Conservation (phyloP, 2,888 invertebrate genomes). For the Meteorus colon region DNA sequence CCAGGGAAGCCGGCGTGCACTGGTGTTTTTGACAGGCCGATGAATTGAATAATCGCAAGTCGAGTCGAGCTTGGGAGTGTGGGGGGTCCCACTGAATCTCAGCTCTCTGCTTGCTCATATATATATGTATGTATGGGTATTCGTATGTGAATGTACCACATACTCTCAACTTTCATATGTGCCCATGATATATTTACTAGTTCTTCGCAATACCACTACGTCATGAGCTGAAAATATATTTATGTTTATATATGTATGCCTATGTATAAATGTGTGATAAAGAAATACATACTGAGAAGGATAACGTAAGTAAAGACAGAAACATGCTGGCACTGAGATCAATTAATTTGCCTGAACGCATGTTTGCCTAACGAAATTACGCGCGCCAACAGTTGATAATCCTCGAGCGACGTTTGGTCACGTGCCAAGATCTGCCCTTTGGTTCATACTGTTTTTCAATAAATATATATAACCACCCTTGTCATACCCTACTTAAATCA, state of each 20-base stretch:
- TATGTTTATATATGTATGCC: conserved; percentile 4
- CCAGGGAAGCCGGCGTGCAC: conserved; percentile 70
- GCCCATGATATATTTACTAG: conserved; percentile 30
- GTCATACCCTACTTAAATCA: conserved; percentile 7
- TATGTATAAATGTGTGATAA: conserved; percentile 15
- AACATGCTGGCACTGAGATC: conserved; percentile 38
- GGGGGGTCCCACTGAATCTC: conserved; percentile 72
- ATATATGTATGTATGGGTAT: conserved; percentile 19
- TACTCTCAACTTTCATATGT: conserved; percentile 30
- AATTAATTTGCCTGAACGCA: conserved; percentile 61
- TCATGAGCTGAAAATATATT: conserved; percentile 1
- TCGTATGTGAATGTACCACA: conserved; percentile 19
- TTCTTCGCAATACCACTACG: conserved; percentile 18
- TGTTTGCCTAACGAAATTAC: conserved; percentile 60
- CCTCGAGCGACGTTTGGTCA: conserved; percentile 62
- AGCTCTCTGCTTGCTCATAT: conserved; percentile 68
- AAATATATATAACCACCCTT: neutral
- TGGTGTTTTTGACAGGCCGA: conserved; percentile 74
- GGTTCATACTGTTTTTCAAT: neutral
- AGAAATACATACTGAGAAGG: neutral
- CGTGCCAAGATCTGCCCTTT: conserved; percentile 57
- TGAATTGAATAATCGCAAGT: conserved; percentile 74
- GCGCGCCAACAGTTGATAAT: conserved; percentile 68
- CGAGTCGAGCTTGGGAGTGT: conserved; percentile 63
- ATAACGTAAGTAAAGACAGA: neutral